These are phyloP conservation scores for Augochlora pura DNA, from an alignment of 1,140 invertebrate genomes.

Conservation along the genomic window DNA sequence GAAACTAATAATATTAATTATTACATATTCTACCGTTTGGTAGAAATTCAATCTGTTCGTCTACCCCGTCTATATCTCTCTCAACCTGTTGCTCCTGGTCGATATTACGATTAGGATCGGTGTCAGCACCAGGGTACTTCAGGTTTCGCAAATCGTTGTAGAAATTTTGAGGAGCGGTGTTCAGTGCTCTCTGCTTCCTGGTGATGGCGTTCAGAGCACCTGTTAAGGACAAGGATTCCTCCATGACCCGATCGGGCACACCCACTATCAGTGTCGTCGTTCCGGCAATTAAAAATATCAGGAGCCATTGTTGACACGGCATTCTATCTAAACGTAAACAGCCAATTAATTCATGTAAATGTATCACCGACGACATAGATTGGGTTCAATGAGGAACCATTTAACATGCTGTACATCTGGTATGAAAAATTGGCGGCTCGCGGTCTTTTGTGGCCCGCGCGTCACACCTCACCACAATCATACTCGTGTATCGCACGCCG, in stretches of 20 bases:
- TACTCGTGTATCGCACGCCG: too few relatives aligned
- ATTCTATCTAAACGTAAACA: slow-evolving; percentile 30
- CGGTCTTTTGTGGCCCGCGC: too few relatives aligned
- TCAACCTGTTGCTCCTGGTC: slow-evolving; percentile 63
- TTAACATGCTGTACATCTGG: too few relatives aligned
- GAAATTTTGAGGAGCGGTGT: slow-evolving; percentile 67
- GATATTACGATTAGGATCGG: slow-evolving; percentile 60
- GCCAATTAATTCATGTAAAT: too few relatives aligned
- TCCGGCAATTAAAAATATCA: slow-evolving; percentile 57
- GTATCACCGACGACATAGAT: too few relatives aligned
- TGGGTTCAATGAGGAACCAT: too few relatives aligned
- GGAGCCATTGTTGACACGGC: slow-evolving; percentile 52
- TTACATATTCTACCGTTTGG: slow-evolving; percentile 57
- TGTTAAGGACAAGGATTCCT: slow-evolving; percentile 76
- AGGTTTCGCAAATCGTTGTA: slow-evolving; percentile 68
- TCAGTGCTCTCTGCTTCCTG: slow-evolving; percentile 76
- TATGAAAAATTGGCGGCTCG: too few relatives aligned
- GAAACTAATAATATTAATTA: too few relatives aligned
- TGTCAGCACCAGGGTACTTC: slow-evolving; percentile 68
- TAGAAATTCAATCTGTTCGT: slow-evolving; percentile 69
- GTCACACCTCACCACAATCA: too few relatives aligned
- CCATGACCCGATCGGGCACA: slow-evolving; percentile 59
- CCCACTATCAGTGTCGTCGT: slow-evolving; percentile 53
- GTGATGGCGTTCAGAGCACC: slow-evolving; percentile 77
- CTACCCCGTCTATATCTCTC: slow-evolving; percentile 55